Evolutionary conservation across 2,888 invertebrate genomes (phyloP), one percentile per base, ranked within the genome.

Genomic region (Linnaemya tessellans): DNA sequence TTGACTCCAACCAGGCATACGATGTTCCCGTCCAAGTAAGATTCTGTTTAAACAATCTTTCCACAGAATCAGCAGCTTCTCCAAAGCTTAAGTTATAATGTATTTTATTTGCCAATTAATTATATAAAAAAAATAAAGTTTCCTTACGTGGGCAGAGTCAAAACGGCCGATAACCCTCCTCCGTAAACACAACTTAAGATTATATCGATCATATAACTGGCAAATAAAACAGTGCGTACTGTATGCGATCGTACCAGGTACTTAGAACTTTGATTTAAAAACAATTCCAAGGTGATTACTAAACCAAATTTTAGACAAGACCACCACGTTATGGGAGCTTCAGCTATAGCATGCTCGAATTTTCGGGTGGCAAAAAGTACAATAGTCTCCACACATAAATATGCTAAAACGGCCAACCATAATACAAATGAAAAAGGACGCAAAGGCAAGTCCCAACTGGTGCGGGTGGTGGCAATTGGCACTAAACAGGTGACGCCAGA

Each of bases 401-500:
- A 89, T 0, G 78, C 18, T 1, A 93, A 85, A 3, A 95, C 93
- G 15, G 93, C 93, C 18, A 94, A 84, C 96, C 96, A 96, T 89
- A 95, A 93, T 9, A 91, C 88, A 73, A 90, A 88, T 78, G 93
- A 93, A 89, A 95, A 96, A 0, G 95, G 95, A 82, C 94, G 91
- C 11, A 95, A 88, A 0, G 95, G 95, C 83, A 94, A 93, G 68
- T 93, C 90, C 95, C 95, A 95, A 87, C 94, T 94, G 5, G 94
- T 93, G 15, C 94, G 88, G 62, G 94, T 91, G 86, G 94, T 93
- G 2, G 96, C 96, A 65, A 94, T 94, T n/a, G 96, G 96, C 8
- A 95, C 95, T 38, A 96, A 90, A 87, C 95, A 95, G 0, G 95
- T 95, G 8, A 96, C 93, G 25, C 94, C 95, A 38, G 95, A 94